Percentiles rank a stretch among this genome's conserved stretches.
These are phyloP conservation scores for Amiota mariae DNA, from an alignment of 2,888 invertebrate species.

Conservation along the genomic window DNA sequence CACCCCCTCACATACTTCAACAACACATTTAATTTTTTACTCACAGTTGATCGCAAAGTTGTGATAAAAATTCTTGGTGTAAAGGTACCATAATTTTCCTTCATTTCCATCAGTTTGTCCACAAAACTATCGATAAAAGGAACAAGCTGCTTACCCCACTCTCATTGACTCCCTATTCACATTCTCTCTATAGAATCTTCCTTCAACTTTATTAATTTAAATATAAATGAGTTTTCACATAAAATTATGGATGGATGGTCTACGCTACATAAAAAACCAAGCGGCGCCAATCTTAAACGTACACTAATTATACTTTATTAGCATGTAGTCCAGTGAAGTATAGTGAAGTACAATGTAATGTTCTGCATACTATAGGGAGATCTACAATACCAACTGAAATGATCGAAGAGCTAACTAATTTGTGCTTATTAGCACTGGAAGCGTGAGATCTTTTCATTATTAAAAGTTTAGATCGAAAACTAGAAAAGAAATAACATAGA, in stretches of 20 bases:
- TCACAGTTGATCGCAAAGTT: constrained; percentile 10
- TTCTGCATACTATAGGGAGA: neutral
- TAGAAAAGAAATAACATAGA: neutral
- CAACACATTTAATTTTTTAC: too few relatives aligned
- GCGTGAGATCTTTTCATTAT: neutral
- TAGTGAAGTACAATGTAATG: neutral
- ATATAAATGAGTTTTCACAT: too few relatives aligned
- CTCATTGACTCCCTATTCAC: too few relatives aligned
- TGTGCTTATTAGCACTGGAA: neutral
- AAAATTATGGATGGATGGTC: too few relatives aligned
- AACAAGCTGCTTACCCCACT: too few relatives aligned
- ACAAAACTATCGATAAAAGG: too few relatives aligned
- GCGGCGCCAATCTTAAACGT: neutral
- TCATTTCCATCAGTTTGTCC: too few relatives aligned
- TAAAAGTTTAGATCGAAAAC: neutral
- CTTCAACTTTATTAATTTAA: too few relatives aligned
- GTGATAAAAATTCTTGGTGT: neutral
- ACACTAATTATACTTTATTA: constrained; percentile 9
- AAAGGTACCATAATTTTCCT: too few relatives aligned
- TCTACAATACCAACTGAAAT: too few relatives aligned
- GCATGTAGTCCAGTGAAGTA: neutral
- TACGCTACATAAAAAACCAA: neutral
- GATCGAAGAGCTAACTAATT: constrained; percentile 5
- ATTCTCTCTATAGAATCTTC: too few relatives aligned
- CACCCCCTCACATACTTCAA: too few relatives aligned